These are phyloP conservation scores for Heliconius charithonia DNA, from an alignment of 2,888 invertebrate genomes.

Conservation along the genomic window DNA sequence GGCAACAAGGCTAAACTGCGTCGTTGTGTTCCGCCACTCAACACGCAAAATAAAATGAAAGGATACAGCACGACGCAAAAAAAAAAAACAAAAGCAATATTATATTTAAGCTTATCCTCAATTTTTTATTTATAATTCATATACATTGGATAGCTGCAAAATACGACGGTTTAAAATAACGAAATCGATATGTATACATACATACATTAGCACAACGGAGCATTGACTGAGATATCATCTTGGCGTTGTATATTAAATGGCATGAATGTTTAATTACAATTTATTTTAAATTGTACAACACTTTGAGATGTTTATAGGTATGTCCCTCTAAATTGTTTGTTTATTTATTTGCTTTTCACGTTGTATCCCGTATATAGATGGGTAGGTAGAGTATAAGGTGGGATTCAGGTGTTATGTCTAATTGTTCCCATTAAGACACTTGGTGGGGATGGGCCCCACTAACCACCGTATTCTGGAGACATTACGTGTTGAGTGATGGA, in stretches of 20 bases:
- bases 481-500: neutral
- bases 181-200: conserved; percentile 38
- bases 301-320: neutral
- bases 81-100: too few relatives aligned
- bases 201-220: conserved; percentile 32
- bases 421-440: neutral
- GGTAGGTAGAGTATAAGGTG: neutral
- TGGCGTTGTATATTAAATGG: conserved; percentile 3
- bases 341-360: neutral
- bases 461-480: neutral
- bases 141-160: neutral
- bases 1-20: too few relatives aligned
- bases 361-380: neutral
- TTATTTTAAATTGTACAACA: conserved; percentile 3
- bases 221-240: conserved; percentile 32
- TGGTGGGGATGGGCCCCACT: too few relatives aligned
- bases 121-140: neutral
- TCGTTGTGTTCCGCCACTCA: too few relatives aligned
- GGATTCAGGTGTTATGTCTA: neutral
- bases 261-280: neutral
- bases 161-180: neutral
- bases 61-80: too few relatives aligned
- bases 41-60: too few relatives aligned
- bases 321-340: neutral
- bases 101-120: too few relatives aligned